A percentile compares a stretch with the other conserved stretches of the same genome.
These are phyloP conservation scores for Brachionus paranguensis DNA, from an alignment of 1,140 invertebrate genomes.

Conservation along the genomic window DNA sequence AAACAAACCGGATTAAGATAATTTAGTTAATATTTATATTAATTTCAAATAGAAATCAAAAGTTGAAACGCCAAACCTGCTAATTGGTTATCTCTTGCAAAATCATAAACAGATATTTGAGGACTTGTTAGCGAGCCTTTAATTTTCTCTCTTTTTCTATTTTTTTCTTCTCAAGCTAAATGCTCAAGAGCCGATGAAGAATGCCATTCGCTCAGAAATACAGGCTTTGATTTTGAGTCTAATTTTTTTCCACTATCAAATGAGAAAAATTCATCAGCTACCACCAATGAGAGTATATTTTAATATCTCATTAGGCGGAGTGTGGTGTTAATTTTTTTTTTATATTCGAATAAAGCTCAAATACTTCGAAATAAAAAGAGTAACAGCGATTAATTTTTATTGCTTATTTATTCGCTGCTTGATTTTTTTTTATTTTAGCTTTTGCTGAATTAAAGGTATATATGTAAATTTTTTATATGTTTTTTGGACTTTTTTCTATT, in stretches of 20 bases:
- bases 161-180: neutral
- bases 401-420: slow-evolving; percentile 31
- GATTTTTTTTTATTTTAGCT: neutral
- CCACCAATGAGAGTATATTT: neutral
- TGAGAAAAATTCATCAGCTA: neutral
- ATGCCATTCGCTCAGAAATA: neutral
- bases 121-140: neutral
- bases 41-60: slow-evolving; percentile 33
- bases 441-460: neutral
- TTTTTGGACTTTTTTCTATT: neutral
- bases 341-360: neutral
- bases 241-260: neutral
- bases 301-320: neutral
- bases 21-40: slow-evolving; percentile 31
- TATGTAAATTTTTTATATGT: neutral
- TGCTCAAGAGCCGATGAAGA: neutral
- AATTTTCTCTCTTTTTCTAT: too few species aligned
- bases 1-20: slow-evolving; percentile 30
- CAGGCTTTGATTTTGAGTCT: too few species aligned
- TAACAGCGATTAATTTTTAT: slow-evolving; percentile 32
- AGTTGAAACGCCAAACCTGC: slow-evolving; percentile 15
- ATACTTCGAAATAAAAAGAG: slow-evolving; percentile 3
- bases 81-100: slow-evolving; percentile 1
- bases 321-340: too few species aligned
- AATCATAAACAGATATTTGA: slow-evolving; percentile 17